A percentile compares a stretch with the other conserved stretches of the same genome.
Evolutionary conservation across 2,797 vertebrate species (phyloP).

Genomic region (Decapterus maruadsi): DNA sequence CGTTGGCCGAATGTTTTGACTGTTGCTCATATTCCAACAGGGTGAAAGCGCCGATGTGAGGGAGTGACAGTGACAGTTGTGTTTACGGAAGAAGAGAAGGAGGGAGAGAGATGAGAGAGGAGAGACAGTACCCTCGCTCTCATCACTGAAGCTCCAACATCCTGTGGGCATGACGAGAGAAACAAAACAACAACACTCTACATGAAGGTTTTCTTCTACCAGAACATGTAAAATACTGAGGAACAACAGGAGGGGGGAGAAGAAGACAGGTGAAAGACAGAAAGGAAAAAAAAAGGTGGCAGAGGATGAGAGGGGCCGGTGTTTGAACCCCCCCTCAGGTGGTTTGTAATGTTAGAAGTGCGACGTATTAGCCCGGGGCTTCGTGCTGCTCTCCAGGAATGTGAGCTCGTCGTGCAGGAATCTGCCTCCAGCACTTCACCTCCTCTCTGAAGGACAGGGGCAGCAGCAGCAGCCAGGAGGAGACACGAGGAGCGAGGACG

Average conservation of each 20-base stretch:
- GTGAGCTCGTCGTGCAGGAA: conserved; percentile 67
- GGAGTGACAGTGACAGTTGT: conserved; percentile 41
- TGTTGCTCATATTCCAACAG: conserved; percentile 14
- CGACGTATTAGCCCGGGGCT: conserved; percentile 69
- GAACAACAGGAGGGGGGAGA: conserved; percentile 5
- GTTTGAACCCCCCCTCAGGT: conserved; percentile 64
- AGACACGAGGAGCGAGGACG: conserved; percentile 9
- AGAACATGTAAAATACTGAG: conserved; percentile 27
- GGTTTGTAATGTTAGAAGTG: conserved; percentile 76
- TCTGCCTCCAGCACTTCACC: conserved; percentile 70
- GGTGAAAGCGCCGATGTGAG: not conserved
- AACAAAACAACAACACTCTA: conserved; percentile 33
- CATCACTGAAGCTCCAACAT: conserved; percentile 46
- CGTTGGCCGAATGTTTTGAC: conserved; percentile 14
- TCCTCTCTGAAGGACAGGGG: conserved; percentile 52
- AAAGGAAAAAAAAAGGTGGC: not conserved
- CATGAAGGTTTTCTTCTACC: conserved; percentile 9
- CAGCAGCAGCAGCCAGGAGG: not conserved
- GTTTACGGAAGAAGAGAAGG: conserved; percentile 21
- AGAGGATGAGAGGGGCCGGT: conserved; percentile 56
- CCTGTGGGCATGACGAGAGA: conserved; percentile 40
- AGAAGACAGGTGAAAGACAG: conserved; percentile 13
- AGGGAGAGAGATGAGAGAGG: conserved; percentile 15
- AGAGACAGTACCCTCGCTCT: conserved; percentile 26
- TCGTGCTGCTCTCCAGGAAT: conserved; percentile 74